These are phyloP conservation scores for Daptonema setosum DNA, from an alignment of 2,888 invertebrate genomes.

Conservation along the genomic window DNA sequence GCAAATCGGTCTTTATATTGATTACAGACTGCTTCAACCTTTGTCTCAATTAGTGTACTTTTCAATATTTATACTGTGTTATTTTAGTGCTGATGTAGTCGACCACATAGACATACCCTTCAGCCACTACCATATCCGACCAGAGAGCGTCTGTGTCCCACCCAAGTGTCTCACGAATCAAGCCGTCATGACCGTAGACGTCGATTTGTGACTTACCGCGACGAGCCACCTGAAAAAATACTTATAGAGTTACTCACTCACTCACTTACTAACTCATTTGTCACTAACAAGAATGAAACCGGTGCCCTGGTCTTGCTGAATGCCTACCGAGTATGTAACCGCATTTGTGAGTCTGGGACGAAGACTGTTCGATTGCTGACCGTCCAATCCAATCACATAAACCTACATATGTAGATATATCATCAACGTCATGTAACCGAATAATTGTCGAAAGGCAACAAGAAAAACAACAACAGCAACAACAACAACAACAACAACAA, in stretches of 20 bases:
- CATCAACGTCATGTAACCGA: too few relatives aligned
- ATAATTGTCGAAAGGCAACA: too few relatives aligned
- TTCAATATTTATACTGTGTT: too few relatives aligned
- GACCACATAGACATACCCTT: constrained; percentile 5
- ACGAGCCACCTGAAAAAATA: constrained; percentile 6
- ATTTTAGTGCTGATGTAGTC: constrained; percentile 8
- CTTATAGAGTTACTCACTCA: too few relatives aligned
- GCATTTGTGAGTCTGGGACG: neutral
- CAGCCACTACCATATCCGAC: constrained; percentile 7
- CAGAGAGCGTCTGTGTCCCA: constrained; percentile 4
- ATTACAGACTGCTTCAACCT: too few relatives aligned
- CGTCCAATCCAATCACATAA: neutral
- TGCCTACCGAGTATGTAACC: constrained; percentile 5
- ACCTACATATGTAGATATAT: too few relatives aligned
- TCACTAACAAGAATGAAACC: neutral
- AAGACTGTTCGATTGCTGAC: neutral
- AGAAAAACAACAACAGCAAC: too few relatives aligned
- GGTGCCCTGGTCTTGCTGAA: constrained; percentile 3
- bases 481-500: too few relatives aligned
- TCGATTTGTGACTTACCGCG: constrained; percentile 6
- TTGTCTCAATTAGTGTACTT: too few relatives aligned
- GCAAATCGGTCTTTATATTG: too few relatives aligned
- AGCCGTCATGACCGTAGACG: constrained; percentile 5
- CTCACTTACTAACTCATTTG: too few relatives aligned
- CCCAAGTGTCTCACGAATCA: constrained; percentile 2